A percentile compares a stretch with the other conserved stretches of the same genome.
These are phyloP conservation scores for Arion vulgaris DNA, from an alignment of 1,140 invertebrate genomes.

Conservation along the genomic window DNA sequence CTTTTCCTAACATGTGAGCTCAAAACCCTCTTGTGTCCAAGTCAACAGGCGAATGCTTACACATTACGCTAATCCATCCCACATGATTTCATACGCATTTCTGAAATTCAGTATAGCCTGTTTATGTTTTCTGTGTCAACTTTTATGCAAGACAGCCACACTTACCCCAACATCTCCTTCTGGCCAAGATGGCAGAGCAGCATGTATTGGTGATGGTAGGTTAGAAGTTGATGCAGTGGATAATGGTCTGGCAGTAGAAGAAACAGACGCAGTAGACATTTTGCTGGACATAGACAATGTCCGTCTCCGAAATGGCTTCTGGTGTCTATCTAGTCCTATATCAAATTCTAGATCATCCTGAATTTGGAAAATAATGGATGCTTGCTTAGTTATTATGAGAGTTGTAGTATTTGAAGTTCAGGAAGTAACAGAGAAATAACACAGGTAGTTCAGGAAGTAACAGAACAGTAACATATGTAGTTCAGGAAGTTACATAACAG, in stretches of 20 bases:
- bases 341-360: conserved; percentile 56
- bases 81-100: too few species aligned
- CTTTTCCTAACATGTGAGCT: too few species aligned
- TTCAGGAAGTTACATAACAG: too few species aligned
- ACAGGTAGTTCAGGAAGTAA: too few species aligned
- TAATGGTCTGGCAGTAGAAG: conserved; percentile 59
- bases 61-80: too few species aligned
- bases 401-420: not conserved
- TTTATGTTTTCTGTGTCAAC: too few species aligned
- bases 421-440: not conserved
- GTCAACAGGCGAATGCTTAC: too few species aligned
- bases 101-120: too few species aligned
- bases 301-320: conserved; percentile 62
- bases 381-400: too few species aligned
- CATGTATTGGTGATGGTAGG: conserved; percentile 44
- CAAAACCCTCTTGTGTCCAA: too few species aligned
- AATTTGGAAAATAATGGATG: not conserved
- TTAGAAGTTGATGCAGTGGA: conserved; percentile 48
- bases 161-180: conserved; percentile 39
- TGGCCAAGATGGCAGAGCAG: conserved; percentile 44
- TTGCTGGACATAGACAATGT: conserved; percentile 66
- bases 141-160: not conserved
- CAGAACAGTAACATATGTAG: too few species aligned
- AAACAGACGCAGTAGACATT: conserved; percentile 57
- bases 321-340: conserved; percentile 47